A percentile compares a stretch with the other conserved stretches of the same genome.
Conservation (phyloP, 2,888 invertebrate species). For the Mythimna vitellina region DNA sequence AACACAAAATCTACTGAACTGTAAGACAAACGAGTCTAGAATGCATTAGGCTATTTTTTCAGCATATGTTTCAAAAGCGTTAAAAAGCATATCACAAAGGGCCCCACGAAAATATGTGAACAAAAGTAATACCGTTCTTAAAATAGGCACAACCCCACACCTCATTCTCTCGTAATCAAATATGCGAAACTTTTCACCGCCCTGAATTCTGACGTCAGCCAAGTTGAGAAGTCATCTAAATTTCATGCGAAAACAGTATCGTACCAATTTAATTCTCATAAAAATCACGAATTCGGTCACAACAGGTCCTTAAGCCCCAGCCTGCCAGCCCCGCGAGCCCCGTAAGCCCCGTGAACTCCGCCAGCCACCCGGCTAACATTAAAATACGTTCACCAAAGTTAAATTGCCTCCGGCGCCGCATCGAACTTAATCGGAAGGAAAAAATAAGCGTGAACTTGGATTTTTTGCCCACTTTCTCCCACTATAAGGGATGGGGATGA, state of each 20-base stretch:
- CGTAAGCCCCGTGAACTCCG: not conserved
- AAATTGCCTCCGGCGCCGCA: slow-evolving; percentile 59
- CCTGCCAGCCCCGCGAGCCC: slow-evolving; percentile 10
- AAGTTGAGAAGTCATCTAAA: slow-evolving; percentile 46
- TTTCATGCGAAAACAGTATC: slow-evolving; percentile 50
- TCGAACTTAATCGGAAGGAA: slow-evolving; percentile 61
- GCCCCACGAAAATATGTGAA: not conserved
- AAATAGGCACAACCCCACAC: not conserved
- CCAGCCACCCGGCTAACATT: slow-evolving; percentile 46
- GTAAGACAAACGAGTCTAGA: no score
- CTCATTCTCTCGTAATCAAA: slow-evolving; percentile 10
- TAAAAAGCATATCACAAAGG: not conserved
- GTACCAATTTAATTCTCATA: slow-evolving; percentile 40
- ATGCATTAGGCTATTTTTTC: no score
- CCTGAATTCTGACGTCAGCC: slow-evolving; percentile 10
- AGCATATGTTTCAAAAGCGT: not conserved
- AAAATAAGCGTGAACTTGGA: slow-evolving; percentile 51
- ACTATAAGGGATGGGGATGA: slow-evolving; percentile 10
- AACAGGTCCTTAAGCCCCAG: slow-evolving; percentile 5
- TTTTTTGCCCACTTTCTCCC: slow-evolving; percentile 17
- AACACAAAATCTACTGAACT: not conserved
- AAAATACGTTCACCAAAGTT: slow-evolving; percentile 64
- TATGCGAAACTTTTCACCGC: slow-evolving; percentile 19
- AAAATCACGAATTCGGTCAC: slow-evolving; percentile 40
- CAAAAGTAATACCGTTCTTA: not conserved